Evolutionary conservation across 2,113 vertebrate genomes (phyloP).

Genomic region (Sebastes fasciatus): DNA sequence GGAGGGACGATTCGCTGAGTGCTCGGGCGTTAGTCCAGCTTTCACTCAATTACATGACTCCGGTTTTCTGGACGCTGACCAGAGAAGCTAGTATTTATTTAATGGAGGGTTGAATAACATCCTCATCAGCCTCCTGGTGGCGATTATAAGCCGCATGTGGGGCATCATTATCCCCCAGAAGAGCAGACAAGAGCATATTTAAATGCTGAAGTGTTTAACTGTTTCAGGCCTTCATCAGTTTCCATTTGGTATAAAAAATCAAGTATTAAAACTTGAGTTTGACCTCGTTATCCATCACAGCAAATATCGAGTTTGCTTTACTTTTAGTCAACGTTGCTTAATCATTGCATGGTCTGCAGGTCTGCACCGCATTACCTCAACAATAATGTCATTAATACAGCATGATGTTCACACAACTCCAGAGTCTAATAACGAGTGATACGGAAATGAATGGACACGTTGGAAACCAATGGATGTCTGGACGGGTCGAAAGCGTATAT

Average conservation of each 20-base stretch:
- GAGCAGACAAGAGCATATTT: background rate
- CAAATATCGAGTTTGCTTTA: background rate
- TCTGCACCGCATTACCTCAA: too few relatives aligned
- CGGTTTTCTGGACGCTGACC: background rate
- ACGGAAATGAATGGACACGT: too few relatives aligned
- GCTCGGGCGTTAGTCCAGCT: background rate
- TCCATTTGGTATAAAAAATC: background rate
- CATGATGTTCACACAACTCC: too few relatives aligned
- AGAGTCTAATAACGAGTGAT: too few relatives aligned
- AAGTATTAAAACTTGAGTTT: background rate
- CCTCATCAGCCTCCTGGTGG: background rate
- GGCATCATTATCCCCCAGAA: background rate
- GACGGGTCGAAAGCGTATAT: too few relatives aligned
- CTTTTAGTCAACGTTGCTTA: too few relatives aligned
- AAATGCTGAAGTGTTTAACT: background rate
- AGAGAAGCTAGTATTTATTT: accelerated
- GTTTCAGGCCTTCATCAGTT: background rate
- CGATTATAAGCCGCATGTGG: background rate
- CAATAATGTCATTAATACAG: too few relatives aligned
- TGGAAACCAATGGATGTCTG: too few relatives aligned
- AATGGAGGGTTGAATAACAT: background rate
- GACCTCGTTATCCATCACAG: background rate
- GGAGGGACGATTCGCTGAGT: background rate
- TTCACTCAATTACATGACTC: conserved; percentile 6
- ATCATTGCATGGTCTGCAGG: too few relatives aligned